Base-by-base conservation (phyloP, 2,113 vertebrate genomes). In the Brienomyrus brachyistius region DNA sequence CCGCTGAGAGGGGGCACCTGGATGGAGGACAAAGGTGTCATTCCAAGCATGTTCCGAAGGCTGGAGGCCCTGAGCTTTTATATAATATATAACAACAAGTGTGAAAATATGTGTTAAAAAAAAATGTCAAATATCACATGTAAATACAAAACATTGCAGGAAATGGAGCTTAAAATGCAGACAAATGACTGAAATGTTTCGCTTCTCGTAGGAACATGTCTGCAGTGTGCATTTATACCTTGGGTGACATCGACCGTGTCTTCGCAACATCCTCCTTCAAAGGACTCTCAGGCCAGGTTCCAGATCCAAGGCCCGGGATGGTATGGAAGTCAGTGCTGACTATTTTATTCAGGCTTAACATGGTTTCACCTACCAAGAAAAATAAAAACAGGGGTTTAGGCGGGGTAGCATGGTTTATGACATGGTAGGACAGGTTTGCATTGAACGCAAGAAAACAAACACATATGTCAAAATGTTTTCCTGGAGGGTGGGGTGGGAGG, bases 221-320 rank as follows among this genome's bases (percentile, higher is more conserved):
- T 23, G 95, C 94, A 5, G 93, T 96, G 35, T 96, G 96, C 15
- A 90, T 94, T 77, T 96, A 95, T 86, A 91, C 85, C 0, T 74
- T 95, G 87, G 1, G 15, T 4, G 91, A 94, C 19, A 94, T 96
- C n/a, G 82, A 91, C 5, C 0, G 4, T 0, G 1, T 94, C 90
- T 96, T 96, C 70, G 0, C 0, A 7, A 92, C 0, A 0, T 95
- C 94, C 0, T 0, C 11, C 0, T 95, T 96, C 27, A 93, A 88
- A 87, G 43, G 11, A 2, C 0, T 9, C 5, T 1, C 0, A 1
- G 0, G 0, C 0, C 0, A 0, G 0, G 0, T 2, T 2, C 0
- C 31, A 0, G 0, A 0, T 0, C 2, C 21, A 10, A 89, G 92
- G 13, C 3, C 87, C 0, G 94, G 95, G 90, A 3, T 0, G 93